Base-by-base conservation (phyloP, 2,797 vertebrate genomes). In the Rhinatrema bivittatum region DNA sequence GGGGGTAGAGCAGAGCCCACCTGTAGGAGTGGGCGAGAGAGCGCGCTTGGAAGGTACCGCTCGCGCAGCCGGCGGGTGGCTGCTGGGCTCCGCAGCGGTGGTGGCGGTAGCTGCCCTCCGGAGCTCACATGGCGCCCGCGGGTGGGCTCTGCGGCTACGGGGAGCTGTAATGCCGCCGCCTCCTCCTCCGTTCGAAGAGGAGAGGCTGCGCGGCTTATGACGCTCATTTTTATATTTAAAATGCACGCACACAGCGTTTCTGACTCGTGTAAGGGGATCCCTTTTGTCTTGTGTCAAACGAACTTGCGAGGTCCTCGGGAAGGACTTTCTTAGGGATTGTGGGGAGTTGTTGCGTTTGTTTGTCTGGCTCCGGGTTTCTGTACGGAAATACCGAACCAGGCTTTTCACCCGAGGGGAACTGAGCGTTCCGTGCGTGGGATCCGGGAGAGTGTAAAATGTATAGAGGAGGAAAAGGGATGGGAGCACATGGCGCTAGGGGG, bases 1-100 rank as follows among this genome's bases (percentile, higher is more conserved):
- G 27, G 13, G n/a, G n/a, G n/a, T n/a, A n/a, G n/a, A n/a, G n/a
- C n/a, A n/a, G 16, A 41, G 33, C 36, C 56, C 73, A 72, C 75
- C 75, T 75, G 72, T 69, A 61, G 49, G 56, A 67, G 46, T 49
- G 38, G 2, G 34, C 9, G 17, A 25, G 16, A 20, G 12, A 35
- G 20, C 5, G 13, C 12, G 5, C 11, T 23, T 13, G 13, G 7
- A 5, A 15, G 5, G 7, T 7, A 8, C 41, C 29, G 13, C 41
- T 3, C 10, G 3, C 5, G 23, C 25, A 19, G 40, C 41, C 34
- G 23, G 22, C 8, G 29, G 12, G 10, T 28, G 20, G 25, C 13
- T 14, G 31, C 31, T n/a, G 32, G 21, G 11, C 10, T 3, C 25
- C 40, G n/a, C 35, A 32, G 31, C 47, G 56, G 25, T 37, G 22